Evolutionary conservation across 2,888 invertebrate species (phyloP), one percentile per base, ranked within the genome.

Genomic region (Steromphala cineraria): DNA sequence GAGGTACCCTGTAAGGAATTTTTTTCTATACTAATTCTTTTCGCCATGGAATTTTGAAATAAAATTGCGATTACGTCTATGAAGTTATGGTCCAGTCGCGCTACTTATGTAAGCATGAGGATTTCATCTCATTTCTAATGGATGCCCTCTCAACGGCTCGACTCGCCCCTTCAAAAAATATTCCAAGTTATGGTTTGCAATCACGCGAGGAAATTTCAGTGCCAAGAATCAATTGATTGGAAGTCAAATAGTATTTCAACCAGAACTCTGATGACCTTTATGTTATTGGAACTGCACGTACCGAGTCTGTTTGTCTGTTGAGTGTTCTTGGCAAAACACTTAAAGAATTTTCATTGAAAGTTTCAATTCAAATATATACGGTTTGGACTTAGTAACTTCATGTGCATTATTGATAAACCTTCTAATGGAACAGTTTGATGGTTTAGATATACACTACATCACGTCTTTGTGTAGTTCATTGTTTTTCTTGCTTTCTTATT

Each of bases 1-100:
- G 19, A 71, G 36, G 19, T 17, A 36, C 71, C 15, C 1, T 71
- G 36, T 36, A 31, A 36, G 36, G 36, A 19, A 71, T 15, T 71
- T 71, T 46, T 46, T 71, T 71, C 71, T 36, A 19, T 17, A 71
- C 71, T 71, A 71, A 71, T 71, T 71, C 71, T 71, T 71, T 71
- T 31, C n/a, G 71, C 71, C 71, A 71, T 71, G 71, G 40, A 71
- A 71, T 71, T 36, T 71, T 71, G 71, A 71, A 71, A 71, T 71
- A 40, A 71, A 71, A 71, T 71, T 71, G 71, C 36, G 71, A 71
- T 71, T 71, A 71, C 19, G 36, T 71, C 36, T 71, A 15, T 71
- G 71, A n/a, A 28, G 40, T 31, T 31, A 31, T 8, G n/a, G 15
- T 36, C 1, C 17, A 19, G 36, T 13, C 31, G 19, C 10, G 17